Conservation (phyloP, 2,888 invertebrate genomes). For the Conomelus anceps region DNA sequence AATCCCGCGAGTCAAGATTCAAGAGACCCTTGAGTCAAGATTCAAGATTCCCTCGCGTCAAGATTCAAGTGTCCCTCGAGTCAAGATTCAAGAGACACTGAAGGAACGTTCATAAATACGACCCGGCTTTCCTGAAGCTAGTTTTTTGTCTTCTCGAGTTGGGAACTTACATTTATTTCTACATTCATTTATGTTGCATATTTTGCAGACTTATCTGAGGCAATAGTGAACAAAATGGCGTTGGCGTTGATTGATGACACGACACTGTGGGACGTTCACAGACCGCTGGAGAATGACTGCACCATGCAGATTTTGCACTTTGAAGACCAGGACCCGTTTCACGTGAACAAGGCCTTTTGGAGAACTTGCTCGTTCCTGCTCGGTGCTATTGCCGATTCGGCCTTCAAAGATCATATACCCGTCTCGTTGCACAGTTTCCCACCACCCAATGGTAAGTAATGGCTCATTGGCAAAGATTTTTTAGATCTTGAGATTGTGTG, state of each 20-base stretch:
- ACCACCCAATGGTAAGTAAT: slow-evolving; percentile 67
- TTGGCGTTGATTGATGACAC: slow-evolving; percentile 74
- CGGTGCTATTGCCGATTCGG: slow-evolving; percentile 67
- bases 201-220: slow-evolving; percentile 65
- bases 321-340: slow-evolving; percentile 52
- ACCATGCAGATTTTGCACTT: slow-evolving; percentile 52
- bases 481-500: no score
- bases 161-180: background rate
- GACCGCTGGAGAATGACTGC: slow-evolving; percentile 62
- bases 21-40: no score
- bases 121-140: no score
- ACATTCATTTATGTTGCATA: background rate
- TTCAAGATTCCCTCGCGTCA: no score
- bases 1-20: no score
- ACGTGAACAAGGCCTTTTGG: slow-evolving; percentile 82
- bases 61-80: no score
- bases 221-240: slow-evolving; percentile 61
- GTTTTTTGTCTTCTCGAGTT: no score
- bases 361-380: slow-evolving; percentile 83
- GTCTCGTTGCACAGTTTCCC: slow-evolving; percentile 87
- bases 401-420: slow-evolving; percentile 71
- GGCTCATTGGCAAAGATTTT: no score
- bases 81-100: no score
- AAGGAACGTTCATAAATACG: no score
- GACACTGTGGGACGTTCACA: slow-evolving; percentile 86